Percentiles rank a stretch among this genome's conserved stretches.
phyloP scores from a whole-genome alignment of 2,113 vertebrate genomes.

The Poeciliopsis occidentalis region DNA sequence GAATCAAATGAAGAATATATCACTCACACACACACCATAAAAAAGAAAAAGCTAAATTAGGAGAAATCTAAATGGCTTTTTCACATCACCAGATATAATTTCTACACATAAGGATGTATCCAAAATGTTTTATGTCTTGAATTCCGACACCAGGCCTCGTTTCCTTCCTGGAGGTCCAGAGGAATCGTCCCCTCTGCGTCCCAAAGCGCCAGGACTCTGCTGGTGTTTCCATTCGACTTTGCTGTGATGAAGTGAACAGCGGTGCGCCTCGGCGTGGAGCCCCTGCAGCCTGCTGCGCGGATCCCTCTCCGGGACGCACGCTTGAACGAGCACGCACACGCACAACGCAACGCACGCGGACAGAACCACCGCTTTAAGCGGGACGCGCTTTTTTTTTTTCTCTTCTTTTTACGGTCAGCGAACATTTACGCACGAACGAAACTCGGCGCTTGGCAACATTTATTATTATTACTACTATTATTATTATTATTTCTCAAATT shows the following conservation, averaged over 20 bases:
- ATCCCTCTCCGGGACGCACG: slow-evolving; percentile 63
- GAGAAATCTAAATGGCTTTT: background rate
- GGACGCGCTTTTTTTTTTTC: slow-evolving; percentile 22
- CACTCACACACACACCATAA: background rate
- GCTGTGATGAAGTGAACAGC: slow-evolving; percentile 43
- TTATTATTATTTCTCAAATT: background rate
- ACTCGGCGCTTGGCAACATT: slow-evolving; percentile 35
- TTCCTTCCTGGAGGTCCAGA: slow-evolving; percentile 33
- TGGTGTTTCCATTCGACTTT: slow-evolving; percentile 5
- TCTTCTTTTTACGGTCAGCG: slow-evolving; percentile 43
- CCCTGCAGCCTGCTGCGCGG: background rate
- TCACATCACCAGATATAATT: background rate
- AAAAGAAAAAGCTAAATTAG: background rate
- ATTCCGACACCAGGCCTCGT: background rate
- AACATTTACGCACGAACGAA: slow-evolving; percentile 71
- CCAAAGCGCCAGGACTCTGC: slow-evolving; percentile 4
- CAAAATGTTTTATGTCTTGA: background rate
- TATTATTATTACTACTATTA: background rate
- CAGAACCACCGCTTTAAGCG: background rate
- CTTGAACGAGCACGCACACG: background rate
- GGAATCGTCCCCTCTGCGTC: slow-evolving; percentile 25
- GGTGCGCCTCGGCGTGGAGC: slow-evolving; percentile 21
- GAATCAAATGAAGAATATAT: background rate
- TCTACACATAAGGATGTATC: background rate
- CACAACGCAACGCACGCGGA: background rate